Evolutionary conservation across 1,140 invertebrate species (phyloP), one percentile per base, ranked within the genome.

Genomic region (Sycophaga agraensis): DNA sequence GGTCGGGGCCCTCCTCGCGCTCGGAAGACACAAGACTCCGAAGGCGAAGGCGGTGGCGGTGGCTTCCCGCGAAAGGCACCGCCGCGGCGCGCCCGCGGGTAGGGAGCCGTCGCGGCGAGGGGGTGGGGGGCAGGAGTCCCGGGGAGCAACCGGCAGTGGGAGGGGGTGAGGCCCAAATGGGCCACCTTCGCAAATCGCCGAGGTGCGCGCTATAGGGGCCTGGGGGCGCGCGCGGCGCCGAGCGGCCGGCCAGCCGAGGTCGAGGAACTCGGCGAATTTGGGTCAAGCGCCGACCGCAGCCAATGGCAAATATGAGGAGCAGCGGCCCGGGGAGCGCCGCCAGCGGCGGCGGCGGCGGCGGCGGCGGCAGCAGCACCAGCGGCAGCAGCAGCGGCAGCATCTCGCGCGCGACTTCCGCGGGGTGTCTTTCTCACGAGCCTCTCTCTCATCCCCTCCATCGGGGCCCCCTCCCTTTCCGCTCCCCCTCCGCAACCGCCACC

Each of bases 401-500:
- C 11, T 9, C 9, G 21, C 6, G 7, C 35, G 55, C 45, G 26
- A 62, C 59, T 62, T 62, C 59, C 51, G 45, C 54, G 45, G 51
- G 53, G 53, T 62, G 43, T 62, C 59, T 62, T 62, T 56, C 59
- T 62, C 59, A 62, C 53, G 45, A 62, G 42, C n/a, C n/a, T n/a
- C n/a, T n/a, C n/a, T n/a, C n/a, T n/a, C n/a, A n/a, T n/a, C n/a
- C n/a, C n/a, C n/a, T n/a, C n/a, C n/a, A n/a, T n/a, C n/a, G n/a
- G n/a, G n/a, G n/a, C n/a, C n/a, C n/a, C n/a, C n/a, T n/a, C n/a
- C n/a, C n/a, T n/a, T n/a, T n/a, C n/a, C n/a, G n/a, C n/a, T n/a
- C n/a, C n/a, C n/a, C n/a, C n/a, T n/a, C n/a, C n/a, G n/a, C n/a
- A n/a, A n/a, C n/a, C n/a, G n/a, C n/a, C n/a, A n/a, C n/a, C n/a